Evolutionary conservation across 2,113 vertebrate species (phyloP).

Genomic region (Lonchura striata): DNA sequence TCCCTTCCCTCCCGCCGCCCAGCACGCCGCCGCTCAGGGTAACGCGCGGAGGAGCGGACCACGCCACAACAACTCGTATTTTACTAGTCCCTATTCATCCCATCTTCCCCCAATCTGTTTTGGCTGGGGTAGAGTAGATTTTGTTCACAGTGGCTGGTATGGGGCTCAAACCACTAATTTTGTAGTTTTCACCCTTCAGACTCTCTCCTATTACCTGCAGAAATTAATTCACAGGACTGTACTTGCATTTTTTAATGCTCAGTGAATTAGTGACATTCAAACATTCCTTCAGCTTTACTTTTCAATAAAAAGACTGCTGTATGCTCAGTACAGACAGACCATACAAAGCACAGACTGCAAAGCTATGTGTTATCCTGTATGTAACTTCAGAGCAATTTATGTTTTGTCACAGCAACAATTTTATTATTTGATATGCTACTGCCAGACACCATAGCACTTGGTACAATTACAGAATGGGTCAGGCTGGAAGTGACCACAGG

Average conservation of each 20-base stretch:
- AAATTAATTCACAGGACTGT: background rate
- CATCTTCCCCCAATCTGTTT: background rate
- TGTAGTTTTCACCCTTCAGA: background rate
- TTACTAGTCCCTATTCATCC: background rate
- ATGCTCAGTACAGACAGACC: background rate
- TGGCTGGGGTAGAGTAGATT: background rate
- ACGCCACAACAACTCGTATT: no score
- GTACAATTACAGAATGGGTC: background rate
- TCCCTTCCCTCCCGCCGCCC: no score
- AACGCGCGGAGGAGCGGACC: no score
- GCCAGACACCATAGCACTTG: background rate
- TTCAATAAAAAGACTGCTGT: background rate
- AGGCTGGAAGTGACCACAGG: background rate
- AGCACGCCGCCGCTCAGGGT: no score
- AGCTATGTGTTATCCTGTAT: background rate
- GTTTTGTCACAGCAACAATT: background rate
- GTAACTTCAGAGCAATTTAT: background rate
- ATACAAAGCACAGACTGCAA: background rate
- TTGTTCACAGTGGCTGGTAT: background rate
- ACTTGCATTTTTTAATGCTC: background rate
- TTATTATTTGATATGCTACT: background rate
- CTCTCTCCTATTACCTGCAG: background rate
- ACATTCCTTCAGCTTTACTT: background rate
- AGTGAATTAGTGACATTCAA: background rate
- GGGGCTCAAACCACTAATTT: background rate